Evolutionary conservation across 2,888 invertebrate species (phyloP).

Genomic region (Troglohyphantes excavatus): DNA sequence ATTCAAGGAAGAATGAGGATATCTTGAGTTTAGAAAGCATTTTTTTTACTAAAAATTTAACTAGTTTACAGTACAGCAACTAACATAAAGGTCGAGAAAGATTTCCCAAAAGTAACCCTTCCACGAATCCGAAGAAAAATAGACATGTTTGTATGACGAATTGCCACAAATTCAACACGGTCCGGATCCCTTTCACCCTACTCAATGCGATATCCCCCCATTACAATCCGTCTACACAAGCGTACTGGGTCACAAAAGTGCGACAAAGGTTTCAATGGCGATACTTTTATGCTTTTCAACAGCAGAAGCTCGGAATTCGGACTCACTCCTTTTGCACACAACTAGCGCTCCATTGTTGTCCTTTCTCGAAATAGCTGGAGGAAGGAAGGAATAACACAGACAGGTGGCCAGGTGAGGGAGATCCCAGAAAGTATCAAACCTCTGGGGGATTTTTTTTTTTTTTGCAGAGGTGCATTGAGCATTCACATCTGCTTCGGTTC

Average conservation of each 20-base stretch:
- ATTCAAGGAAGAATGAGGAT: no score
- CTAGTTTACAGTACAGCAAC: no score
- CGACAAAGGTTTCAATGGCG: constrained; percentile 6
- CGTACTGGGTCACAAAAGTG: constrained; percentile 28
- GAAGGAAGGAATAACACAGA: constrained; percentile 9
- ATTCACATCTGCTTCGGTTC: constrained; percentile 25
- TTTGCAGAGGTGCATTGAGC: not conserved
- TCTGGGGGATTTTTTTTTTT: constrained; percentile 26
- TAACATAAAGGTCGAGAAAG: no score
- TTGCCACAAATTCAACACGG: constrained; percentile 9
- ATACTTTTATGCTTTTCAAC: constrained; percentile 6
- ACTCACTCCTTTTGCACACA: constrained; percentile 39
- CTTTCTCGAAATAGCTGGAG: constrained; percentile 16
- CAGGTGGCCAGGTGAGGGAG: constrained; percentile 32
- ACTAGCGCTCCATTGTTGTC: constrained; percentile 19
- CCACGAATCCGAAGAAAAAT: not conserved
- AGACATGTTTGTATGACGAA: not conserved
- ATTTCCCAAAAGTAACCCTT: no score
- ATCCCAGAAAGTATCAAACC: constrained; percentile 8
- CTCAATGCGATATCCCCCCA: constrained; percentile 6
- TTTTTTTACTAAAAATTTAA: no score
- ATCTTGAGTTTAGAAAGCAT: no score
- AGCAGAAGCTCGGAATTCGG: constrained; percentile 14
- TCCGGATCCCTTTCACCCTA: not conserved
- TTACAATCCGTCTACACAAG: constrained; percentile 17